A percentile compares a stretch with the other conserved stretches of the same genome.
Conservation (phyloP, 2,797 vertebrate genomes). For the Chaetodon trifasciatus region DNA sequence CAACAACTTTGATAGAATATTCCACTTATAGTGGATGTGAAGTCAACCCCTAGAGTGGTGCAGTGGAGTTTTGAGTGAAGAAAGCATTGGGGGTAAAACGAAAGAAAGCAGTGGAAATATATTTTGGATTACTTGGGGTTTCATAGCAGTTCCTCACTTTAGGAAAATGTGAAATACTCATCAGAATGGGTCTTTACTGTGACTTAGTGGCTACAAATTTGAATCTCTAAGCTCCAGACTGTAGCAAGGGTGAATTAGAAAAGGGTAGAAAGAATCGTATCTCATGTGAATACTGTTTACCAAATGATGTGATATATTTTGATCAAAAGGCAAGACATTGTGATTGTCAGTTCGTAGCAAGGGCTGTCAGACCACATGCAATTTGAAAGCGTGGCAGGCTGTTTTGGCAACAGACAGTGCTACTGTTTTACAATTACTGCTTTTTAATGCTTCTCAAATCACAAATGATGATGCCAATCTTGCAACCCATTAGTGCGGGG, state of each 20-base stretch:
- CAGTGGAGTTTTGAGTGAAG: conserved; percentile 25
- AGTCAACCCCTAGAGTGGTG: conserved; percentile 42
- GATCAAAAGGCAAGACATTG: conserved; percentile 14
- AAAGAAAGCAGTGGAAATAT: conserved; percentile 11
- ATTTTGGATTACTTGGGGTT: conserved; percentile 8
- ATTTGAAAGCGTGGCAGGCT: conserved; percentile 25
- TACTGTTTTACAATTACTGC: neutral
- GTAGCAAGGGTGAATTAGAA: neutral
- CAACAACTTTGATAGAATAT: conserved; percentile 68
- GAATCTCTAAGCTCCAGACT: neutral
- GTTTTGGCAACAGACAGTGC: neutral
- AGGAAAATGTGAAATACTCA: neutral
- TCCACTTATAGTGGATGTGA: conserved; percentile 48
- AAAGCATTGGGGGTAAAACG: conserved; percentile 4
- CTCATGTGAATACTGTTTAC: conserved; percentile 11
- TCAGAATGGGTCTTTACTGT: conserved; percentile 14
- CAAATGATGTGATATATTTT: conserved; percentile 27
- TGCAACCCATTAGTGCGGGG: neutral
- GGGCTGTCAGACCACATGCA: conserved; percentile 16
- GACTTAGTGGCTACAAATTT: neutral
- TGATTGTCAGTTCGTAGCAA: conserved; percentile 2
- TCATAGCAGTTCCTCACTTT: neutral
- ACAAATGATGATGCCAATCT: conserved; percentile 10
- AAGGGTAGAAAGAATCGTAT: neutral
- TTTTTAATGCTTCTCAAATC: conserved; percentile 25